A percentile compares a stretch with the other conserved stretches of the same genome.
Conservation (phyloP, 2,113 vertebrate genomes). For the Henicopernis longicauda region DNA sequence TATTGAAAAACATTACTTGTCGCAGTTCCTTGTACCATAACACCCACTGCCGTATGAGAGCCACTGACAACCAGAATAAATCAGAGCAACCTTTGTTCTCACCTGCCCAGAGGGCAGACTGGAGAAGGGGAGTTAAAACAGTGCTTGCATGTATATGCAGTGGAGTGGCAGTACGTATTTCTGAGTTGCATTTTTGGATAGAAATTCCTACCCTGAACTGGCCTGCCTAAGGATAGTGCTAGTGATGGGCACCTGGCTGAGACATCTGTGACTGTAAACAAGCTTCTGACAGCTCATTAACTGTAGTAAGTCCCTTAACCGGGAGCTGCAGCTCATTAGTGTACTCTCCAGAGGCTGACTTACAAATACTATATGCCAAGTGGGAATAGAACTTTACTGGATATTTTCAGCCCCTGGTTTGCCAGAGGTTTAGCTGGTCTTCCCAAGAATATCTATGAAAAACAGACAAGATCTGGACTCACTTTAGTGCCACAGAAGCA, state of each 20-base stretch:
- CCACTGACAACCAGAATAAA: not conserved
- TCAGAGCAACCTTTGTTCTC: not conserved
- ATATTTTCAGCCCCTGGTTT: slow-evolving; percentile 10
- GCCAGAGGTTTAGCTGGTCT: slow-evolving; percentile 5
- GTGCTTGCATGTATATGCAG: not conserved
- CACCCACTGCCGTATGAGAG: not conserved
- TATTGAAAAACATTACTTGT: not conserved
- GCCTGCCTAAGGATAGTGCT: not conserved
- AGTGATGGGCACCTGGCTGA: not conserved
- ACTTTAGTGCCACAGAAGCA: slow-evolving; percentile 9
- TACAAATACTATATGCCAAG: not conserved
- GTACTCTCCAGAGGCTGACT: slow-evolving; percentile 4
- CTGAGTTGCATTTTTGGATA: not conserved
- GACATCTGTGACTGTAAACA: slow-evolving; percentile 34
- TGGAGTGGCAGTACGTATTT: not conserved
- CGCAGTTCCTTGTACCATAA: not conserved
- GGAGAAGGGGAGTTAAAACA: not conserved
- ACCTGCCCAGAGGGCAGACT: not conserved
- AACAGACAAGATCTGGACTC: slow-evolving; percentile 1
- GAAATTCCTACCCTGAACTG: not conserved
- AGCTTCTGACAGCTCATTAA: slow-evolving; percentile 33
- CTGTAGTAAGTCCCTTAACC: not conserved
- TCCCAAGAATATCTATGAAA: slow-evolving; percentile 9
- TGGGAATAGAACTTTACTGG: not conserved
- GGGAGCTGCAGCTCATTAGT: slow-evolving; percentile 28